Conservation (phyloP, 2,113 vertebrate genomes). For the Phasianus colchicus region DNA sequence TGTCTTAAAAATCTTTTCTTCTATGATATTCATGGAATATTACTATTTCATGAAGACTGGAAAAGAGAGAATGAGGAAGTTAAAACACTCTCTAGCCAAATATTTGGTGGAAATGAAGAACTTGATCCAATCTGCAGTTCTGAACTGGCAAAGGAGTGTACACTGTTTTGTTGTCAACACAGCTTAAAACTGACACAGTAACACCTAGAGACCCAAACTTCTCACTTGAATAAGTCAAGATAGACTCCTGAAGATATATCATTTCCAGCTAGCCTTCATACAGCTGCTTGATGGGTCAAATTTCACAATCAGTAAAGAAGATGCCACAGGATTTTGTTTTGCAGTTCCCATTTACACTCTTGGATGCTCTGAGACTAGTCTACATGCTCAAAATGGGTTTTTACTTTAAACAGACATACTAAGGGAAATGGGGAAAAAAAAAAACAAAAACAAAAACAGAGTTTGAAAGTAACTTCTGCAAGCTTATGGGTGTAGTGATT, state of each 20-base stretch:
- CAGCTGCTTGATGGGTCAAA: neutral
- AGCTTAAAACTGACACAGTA: neutral
- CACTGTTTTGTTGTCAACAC: neutral
- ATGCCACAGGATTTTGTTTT: neutral
- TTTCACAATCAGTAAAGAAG: neutral
- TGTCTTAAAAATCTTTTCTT: neutral
- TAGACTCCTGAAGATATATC: neutral
- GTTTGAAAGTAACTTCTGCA: neutral
- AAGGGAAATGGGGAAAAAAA: neutral
- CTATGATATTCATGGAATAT: neutral
- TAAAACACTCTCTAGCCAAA: neutral
- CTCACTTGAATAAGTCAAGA: neutral
- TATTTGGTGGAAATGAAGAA: neutral
- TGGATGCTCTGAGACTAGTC: neutral
- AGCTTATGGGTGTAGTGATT: neutral
- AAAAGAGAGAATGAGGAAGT: neutral
- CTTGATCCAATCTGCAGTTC: neutral
- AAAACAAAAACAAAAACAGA: neutral
- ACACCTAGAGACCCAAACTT: neutral
- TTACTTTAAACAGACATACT: neutral
- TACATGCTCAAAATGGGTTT: neutral
- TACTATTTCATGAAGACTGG: neutral
- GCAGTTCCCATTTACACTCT: neutral
- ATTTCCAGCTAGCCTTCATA: neutral
- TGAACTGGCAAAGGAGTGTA: fast-evolving